Conservation (phyloP, 2,888 invertebrate genomes). For the Caenorhabditis panamensis region DNA sequence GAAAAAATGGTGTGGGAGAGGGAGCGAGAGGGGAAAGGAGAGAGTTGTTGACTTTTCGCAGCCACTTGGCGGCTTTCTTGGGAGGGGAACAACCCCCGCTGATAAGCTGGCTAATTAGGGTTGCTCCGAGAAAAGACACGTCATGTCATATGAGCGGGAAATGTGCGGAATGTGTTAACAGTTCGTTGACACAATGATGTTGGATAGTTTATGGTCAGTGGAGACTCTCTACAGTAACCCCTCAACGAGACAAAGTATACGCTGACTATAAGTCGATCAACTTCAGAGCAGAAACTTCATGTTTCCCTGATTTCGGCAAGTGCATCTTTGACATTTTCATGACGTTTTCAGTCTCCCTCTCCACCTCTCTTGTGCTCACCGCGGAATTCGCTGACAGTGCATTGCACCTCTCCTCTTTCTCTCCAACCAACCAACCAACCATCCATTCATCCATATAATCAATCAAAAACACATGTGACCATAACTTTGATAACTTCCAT, state of each 20-base stretch:
- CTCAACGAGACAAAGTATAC: too few relatives aligned
- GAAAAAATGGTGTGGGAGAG: slow-evolving; percentile 6
- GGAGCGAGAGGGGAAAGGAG: slow-evolving; percentile 13
- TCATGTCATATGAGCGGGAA: slow-evolving; percentile 35
- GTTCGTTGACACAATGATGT: not conserved
- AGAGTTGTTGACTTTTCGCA: slow-evolving; percentile 51
- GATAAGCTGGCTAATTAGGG: slow-evolving; percentile 49
- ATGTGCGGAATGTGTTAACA: slow-evolving; percentile 34
- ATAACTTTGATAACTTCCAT: slow-evolving; percentile 18
- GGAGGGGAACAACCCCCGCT: slow-evolving; percentile 9
- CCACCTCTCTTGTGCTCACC: slow-evolving; percentile 11
- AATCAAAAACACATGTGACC: slow-evolving; percentile 37
- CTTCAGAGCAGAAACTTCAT: too few relatives aligned
- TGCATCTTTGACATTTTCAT: slow-evolving; percentile 10
- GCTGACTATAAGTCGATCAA: too few relatives aligned
- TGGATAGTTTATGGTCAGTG: not conserved
- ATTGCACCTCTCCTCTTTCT: not conserved
- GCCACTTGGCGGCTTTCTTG: slow-evolving; percentile 45
- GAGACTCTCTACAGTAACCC: too few relatives aligned
- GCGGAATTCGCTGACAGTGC: slow-evolving; percentile 18
- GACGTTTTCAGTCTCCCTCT: slow-evolving; percentile 4
- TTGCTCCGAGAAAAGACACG: slow-evolving; percentile 32
- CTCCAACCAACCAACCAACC: not conserved
- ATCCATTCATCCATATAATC: slow-evolving; percentile 1
- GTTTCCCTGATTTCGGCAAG: not conserved